Base-by-base conservation (phyloP, 53 echinoderm and acorn worm species). In the Apostichopus leukothele region DNA sequence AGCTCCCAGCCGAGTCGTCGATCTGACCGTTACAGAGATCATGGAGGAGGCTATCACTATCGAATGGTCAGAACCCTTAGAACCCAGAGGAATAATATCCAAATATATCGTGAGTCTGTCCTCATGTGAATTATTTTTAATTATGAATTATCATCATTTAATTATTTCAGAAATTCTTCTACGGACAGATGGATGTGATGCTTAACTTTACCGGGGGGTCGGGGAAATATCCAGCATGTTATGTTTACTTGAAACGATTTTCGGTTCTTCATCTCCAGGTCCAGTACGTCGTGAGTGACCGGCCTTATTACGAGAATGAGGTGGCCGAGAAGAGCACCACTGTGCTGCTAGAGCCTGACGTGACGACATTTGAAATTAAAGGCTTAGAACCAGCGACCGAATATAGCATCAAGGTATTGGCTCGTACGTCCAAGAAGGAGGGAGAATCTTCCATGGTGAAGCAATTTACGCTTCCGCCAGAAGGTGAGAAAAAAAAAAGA, bases 1-100 rank as follows among this genome's bases (percentile, higher is more conserved):
- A 85, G 85, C 85, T 51, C 85, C 85, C 3, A 66, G 85, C 25
- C 85, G 67, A 13, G 85, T 85, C 9, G 85, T 67, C 4, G 66
- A 66, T 66, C 50, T 85, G 68, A 67, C 20, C 67, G 85, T 60
- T 10, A 26, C n/a, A 66, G 85, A 66, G 10, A 12, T 39, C 0
- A 19, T 67, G 5, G 67, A 20, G 13, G 68, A 85, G 27, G 66
- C 85, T 1, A 9, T 85, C 11, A 68, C 23, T 39, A 67, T 85
- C 16, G 23, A 63, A 18, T 85, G 85, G 85, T 60, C 61, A 67
- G 66, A 23, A 21, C 85, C 85, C 5, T 50, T 85, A 22, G 66
- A 67, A 14, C 85, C 85, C 27, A 63, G 67, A 50, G 85, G 85
- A 67, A 39, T 85, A 5, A 50, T 85, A 18, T 85, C 85, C 10